A percentile compares a stretch with the other conserved stretches of the same genome.
These are phyloP conservation scores for Vidua chalybeata DNA, from an alignment of 2,113 vertebrate genomes.

Conservation along the genomic window DNA sequence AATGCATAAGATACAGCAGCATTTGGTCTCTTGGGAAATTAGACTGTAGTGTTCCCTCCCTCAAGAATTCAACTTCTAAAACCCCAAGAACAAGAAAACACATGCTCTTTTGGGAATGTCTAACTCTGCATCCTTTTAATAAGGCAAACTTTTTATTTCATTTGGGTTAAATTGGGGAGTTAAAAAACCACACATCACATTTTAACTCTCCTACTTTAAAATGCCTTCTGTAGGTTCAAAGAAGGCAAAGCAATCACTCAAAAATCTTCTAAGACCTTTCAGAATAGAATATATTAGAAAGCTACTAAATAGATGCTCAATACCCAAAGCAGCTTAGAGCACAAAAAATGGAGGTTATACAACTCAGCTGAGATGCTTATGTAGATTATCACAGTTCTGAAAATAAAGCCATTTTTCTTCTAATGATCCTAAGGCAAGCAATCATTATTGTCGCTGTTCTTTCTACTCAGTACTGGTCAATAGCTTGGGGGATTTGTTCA, in stretches of 20 bases:
- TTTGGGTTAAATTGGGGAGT: slow-evolving; percentile 27
- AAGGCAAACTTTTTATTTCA: slow-evolving; percentile 19
- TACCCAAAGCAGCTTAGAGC: neutral
- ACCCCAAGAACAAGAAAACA: slow-evolving; percentile 13
- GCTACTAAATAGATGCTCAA: neutral
- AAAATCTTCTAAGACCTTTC: neutral
- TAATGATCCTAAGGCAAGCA: neutral
- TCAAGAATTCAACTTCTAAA: slow-evolving; percentile 36
- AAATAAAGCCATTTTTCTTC: neutral
- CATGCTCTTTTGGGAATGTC: neutral
- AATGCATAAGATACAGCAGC: neutral
- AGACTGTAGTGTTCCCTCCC: neutral
- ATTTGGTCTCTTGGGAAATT: slow-evolving; percentile 1
- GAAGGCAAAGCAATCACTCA: slow-evolving; percentile 4
- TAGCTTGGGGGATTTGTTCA: neutral
- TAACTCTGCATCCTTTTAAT: slow-evolving; percentile 22
- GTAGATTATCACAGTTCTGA: neutral
- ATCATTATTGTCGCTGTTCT: neutral
- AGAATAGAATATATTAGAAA: neutral
- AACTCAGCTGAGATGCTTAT: neutral
- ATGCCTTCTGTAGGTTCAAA: slow-evolving; percentile 33
- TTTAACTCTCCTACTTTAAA: slow-evolving; percentile 22
- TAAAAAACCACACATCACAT: slow-evolving; percentile 22
- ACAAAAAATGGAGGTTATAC: neutral
- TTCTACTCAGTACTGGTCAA: neutral